A percentile compares a stretch with the other conserved stretches of the same genome.
Evolutionary conservation across 2,113 vertebrate species (phyloP).

Genomic region (Tiliqua scincoides): DNA sequence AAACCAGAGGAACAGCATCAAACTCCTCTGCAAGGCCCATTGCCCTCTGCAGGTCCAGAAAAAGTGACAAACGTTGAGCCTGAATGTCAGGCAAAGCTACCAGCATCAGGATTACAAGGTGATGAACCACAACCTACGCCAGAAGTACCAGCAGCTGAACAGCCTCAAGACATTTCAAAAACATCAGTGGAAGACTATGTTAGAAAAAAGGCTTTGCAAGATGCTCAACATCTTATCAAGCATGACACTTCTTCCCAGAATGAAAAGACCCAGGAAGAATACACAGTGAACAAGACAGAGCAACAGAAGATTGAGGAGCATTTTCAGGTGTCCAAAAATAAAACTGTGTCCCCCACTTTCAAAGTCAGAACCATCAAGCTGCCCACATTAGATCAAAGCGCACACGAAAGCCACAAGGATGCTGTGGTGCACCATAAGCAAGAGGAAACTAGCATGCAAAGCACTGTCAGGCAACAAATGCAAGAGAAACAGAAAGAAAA

Average conservation of each 20-base stretch:
- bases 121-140: constrained; percentile 49
- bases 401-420: constrained; percentile 69
- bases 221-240: constrained; percentile 64
- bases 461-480: constrained; percentile 33
- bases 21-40: not conserved
- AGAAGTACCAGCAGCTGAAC: constrained; percentile 50
- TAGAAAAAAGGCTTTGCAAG: constrained; percentile 68
- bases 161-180: constrained; percentile 62
- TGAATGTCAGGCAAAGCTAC: constrained; percentile 4
- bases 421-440: constrained; percentile 36
- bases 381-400: constrained; percentile 56
- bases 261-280: constrained; percentile 68
- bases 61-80: not conserved
- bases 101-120: not conserved
- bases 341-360: constrained; percentile 77
- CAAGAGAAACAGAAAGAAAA: constrained; percentile 47
- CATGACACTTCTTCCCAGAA: constrained; percentile 62
- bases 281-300: constrained; percentile 58
- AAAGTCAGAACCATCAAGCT: constrained; percentile 81
- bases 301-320: constrained; percentile 55
- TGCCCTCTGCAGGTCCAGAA: not conserved
- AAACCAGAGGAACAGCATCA: constrained; percentile 25
- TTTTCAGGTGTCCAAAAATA: constrained; percentile 71
- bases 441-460: constrained; percentile 18
- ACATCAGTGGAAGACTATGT: constrained; percentile 60